Base-by-base conservation (phyloP, 2,888 invertebrate species). In the Drosophila pseudotakahashii region DNA sequence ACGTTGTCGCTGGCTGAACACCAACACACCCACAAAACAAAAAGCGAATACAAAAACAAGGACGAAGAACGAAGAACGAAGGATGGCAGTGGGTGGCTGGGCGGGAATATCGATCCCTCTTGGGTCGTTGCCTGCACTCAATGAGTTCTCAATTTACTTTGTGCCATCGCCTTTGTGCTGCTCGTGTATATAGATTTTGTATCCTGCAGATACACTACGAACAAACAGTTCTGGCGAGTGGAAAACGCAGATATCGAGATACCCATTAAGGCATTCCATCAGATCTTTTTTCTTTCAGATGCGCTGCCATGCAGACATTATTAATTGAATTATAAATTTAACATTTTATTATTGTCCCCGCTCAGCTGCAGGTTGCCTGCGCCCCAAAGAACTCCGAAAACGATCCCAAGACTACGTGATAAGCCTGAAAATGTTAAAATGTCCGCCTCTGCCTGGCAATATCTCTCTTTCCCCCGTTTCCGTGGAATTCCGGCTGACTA, bases 251-350 rank as follows among this genome's bases (percentile, higher is more conserved):
- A 44, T 32, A 59, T 16, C 37, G 19, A 13, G 19, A n/a, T 26
- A 37, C 16, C 26, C 54, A 55, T 59, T 51, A 19, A 19, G 19
- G 19, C 19, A 19, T 19, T 19, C 19, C 19, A 19, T 19, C n/a
- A n/a, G n/a, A n/a, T n/a, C n/a, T n/a, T n/a, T n/a, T 44, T 37
- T 52, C 54, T 42, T 10, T 26, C 37, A 41, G 48, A 53, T 57
- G 62, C 48, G 34, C 51, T 23, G 45, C 51, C 63, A 63, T 75
- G 76, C 76, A 86, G 86, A 81, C 89, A 76, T 83, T 91, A 90
- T 90, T 90, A 90, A 91, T 90, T 91, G 89, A 91, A 90, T 89
- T 91, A 90, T 90, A 90, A 90, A 91, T 91, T 90, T 75, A 53
- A 82, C 75, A 80, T 89, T 91, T 91, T 90, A 91, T 88, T 76